Percentiles rank a stretch among this genome's conserved stretches.
phyloP scores from a whole-genome alignment of 2,888 invertebrate genomes.

The Gymnocheta viridis region DNA sequence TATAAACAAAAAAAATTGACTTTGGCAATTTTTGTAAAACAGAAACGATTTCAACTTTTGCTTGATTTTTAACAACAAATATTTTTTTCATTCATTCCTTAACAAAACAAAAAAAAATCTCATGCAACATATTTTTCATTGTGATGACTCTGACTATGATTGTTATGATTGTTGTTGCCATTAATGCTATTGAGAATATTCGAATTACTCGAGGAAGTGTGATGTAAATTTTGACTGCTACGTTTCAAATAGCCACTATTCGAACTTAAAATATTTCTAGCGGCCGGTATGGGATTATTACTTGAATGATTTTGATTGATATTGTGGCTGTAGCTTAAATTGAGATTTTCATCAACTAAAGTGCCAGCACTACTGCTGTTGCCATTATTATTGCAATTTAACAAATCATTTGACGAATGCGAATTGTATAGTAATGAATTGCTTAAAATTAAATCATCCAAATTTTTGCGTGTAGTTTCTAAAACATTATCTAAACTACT shows the following conservation, averaged over 20 bases:
- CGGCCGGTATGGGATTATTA: slow-evolving; percentile 72
- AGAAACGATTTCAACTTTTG: slow-evolving; percentile 31
- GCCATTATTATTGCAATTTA: slow-evolving; percentile 72
- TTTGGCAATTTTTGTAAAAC: neutral
- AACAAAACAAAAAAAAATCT: slow-evolving; percentile 71
- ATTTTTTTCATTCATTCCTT: slow-evolving; percentile 29
- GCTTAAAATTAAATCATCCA: slow-evolving; percentile 67
- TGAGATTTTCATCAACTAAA: slow-evolving; percentile 74
- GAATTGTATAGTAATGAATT: slow-evolving; percentile 66
- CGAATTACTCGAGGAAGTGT: slow-evolving; percentile 51
- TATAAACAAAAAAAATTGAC: neutral
- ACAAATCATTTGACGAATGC: slow-evolving; percentile 74
- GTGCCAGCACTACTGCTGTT: slow-evolving; percentile 76
- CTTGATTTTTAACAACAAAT: slow-evolving; percentile 30
- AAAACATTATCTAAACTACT: slow-evolving; percentile 67
- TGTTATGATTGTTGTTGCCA: slow-evolving; percentile 50
- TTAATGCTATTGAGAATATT: slow-evolving; percentile 67
- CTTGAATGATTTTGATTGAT: slow-evolving; percentile 23
- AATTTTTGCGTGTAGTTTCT: slow-evolving; percentile 64
- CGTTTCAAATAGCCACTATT: slow-evolving; percentile 65
- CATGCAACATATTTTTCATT: slow-evolving; percentile 78
- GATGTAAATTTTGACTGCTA: slow-evolving; percentile 65
- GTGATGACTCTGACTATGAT: slow-evolving; percentile 66
- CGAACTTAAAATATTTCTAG: slow-evolving; percentile 69
- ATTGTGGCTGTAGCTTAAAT: slow-evolving; percentile 57